Base-by-base conservation (phyloP, 2,797 vertebrate genomes). In the Myiotriccus ornatus region DNA sequence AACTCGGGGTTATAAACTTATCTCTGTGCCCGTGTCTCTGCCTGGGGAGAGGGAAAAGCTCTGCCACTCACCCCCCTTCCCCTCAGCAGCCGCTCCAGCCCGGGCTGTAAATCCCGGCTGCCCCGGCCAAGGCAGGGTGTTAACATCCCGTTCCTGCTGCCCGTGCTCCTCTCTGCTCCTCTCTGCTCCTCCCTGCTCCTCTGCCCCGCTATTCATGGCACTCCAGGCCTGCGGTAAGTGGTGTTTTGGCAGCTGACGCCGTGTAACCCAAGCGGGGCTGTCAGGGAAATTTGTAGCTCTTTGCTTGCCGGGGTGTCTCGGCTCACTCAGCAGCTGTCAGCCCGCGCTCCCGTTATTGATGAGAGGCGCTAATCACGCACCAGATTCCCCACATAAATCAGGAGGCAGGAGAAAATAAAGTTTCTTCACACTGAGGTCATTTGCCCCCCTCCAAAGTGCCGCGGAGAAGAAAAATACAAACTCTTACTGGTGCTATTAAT, bases 231-330 rank as follows among this genome's bases (percentile, higher is more conserved):
- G 98, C 97, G 95, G 96, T 97, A 97, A 96, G 96, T 80, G 97
- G 97, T 97, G 97, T 97, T 98, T 98, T 98, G 98, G 98, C 98
- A 98, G 97, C 97, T 97, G 98, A 97, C 96, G 94, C 95, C 97
- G 84, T 86, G 98, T 97, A 98, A 98, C 95, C 95, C 98, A 98
- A 98, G 96, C 97, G 69, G 97, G 90, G 96, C 98, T 98, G 98
- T 98, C 98, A 98, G 98, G 95, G 96, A 98, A 98, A 97, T 98
- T 98, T 97, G 98, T 97, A 97, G 98, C 98, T 97, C 96, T 98
- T 98, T 97, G 97, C 98, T 96, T 95, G 95, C 90, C 97, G 95
- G 88, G 96, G 95, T 96, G 97, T 98, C 98, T 98, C 96, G 97
- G 96, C 97, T 97, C 98, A 97, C 98, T 98, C 97, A 97, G 98